phyloP scores from a whole-genome alignment of 2,113 vertebrate genomes.

The Halcyon senegalensis region DNA sequence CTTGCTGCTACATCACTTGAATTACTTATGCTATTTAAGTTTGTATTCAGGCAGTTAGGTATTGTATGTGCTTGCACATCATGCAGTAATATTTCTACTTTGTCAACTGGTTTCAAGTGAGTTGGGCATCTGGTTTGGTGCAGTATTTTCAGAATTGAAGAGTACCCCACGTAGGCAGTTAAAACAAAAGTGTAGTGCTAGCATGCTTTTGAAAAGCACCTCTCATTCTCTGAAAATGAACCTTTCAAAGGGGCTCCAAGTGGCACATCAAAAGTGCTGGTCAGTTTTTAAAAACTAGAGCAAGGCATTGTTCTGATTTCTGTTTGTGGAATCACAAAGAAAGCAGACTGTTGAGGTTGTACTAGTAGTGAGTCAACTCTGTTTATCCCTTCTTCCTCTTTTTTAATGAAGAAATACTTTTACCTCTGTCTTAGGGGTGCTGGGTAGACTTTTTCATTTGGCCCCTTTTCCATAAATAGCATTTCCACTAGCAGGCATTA shows the following conservation, averaged over 20 bases:
- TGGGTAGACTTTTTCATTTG: not conserved
- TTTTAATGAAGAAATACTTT: not conserved
- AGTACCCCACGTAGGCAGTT: not conserved
- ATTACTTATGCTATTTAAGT: not conserved
- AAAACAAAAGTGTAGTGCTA: not conserved
- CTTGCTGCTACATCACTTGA: not conserved
- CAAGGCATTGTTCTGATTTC: not conserved
- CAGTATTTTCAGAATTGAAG: not conserved
- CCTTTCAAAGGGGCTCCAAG: not conserved
- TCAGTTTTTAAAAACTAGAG: not conserved
- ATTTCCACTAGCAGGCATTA: not conserved
- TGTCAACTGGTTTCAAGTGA: not conserved
- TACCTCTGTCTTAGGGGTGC: not conserved
- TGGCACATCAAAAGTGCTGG: not conserved
- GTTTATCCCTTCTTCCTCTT: not conserved
- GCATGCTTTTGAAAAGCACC: not conserved
- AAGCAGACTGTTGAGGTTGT: not conserved
- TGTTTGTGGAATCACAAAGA: not conserved
- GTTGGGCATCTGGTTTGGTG: not conserved
- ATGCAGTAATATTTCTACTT: not conserved
- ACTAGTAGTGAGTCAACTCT: not conserved
- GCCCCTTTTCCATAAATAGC: not conserved
- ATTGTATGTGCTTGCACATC: not conserved
- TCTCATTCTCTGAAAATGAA: not conserved
- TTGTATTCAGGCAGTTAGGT: not conserved